These are phyloP conservation scores for Oscheius sp. DNA, from an alignment of 1,140 invertebrate species.

Conservation along the genomic window DNA sequence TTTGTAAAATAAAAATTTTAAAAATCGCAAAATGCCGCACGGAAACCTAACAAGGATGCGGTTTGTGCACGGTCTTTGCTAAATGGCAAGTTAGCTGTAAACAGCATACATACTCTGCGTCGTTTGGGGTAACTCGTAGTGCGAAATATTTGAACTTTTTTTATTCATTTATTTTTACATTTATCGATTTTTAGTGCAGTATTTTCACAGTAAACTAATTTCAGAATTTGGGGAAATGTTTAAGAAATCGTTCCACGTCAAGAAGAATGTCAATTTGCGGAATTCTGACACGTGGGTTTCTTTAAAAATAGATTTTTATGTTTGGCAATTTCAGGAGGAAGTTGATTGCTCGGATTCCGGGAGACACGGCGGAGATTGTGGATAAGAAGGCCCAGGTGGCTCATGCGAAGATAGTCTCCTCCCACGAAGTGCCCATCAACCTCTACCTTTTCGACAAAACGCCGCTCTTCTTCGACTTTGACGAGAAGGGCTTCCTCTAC, in stretches of 20 bases:
- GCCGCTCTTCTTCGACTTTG: slow-evolving; percentile 43
- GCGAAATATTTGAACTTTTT: no score
- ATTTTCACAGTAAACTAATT: no score
- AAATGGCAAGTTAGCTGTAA: no score
- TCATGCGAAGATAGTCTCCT: slow-evolving; percentile 27
- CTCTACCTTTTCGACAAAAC: slow-evolving; percentile 39
- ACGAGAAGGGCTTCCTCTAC: slow-evolving; percentile 13
- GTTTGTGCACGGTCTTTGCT: no score
- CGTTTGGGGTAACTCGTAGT: no score
- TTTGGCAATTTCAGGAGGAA: slow-evolving; percentile 3
- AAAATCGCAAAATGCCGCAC: no score
- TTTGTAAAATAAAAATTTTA: no score
- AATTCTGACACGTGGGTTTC: slow-evolving; percentile 42
- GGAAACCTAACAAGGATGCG: no score
- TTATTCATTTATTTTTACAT: no score
- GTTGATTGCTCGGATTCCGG: background rate
- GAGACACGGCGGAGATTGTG: background rate
- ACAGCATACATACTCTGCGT: no score
- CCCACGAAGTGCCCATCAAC: slow-evolving; percentile 18
- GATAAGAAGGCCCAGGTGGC: slow-evolving; percentile 34
- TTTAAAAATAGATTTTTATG: background rate
- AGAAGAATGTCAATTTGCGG: slow-evolving; percentile 39
- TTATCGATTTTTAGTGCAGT: no score
- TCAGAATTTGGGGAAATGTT: no score
- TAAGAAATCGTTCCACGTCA: slow-evolving; percentile 42